Percentiles rank a stretch among this genome's conserved stretches.
Evolutionary conservation across 2,888 invertebrate genomes (phyloP).

Genomic region (Tetranychus truncatus): DNA sequence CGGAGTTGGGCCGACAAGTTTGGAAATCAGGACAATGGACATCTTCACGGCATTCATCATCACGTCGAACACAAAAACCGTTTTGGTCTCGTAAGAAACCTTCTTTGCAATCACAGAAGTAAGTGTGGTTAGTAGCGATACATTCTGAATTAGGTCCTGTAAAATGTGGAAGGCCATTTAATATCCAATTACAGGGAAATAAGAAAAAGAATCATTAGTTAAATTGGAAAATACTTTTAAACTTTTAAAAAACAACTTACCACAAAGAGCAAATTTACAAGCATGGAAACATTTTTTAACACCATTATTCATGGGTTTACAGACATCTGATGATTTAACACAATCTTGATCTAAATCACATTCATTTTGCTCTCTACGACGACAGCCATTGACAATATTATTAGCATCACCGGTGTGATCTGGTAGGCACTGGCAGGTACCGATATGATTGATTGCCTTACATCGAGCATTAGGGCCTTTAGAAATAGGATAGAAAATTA

Average conservation of each 20-base stretch:
- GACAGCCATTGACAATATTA: constrained; percentile 25
- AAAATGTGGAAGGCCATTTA: constrained; percentile 27
- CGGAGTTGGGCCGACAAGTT: background rate
- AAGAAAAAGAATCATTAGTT: too few relatives aligned
- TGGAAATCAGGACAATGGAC: constrained; percentile 23
- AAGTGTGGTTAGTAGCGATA: constrained; percentile 29
- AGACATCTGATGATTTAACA: constrained; percentile 27
- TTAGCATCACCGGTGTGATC: constrained; percentile 46
- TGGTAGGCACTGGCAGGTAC: constrained; percentile 57
- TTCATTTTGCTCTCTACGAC: constrained; percentile 25
- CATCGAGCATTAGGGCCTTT: constrained; percentile 58
- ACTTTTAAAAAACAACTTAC: constrained; percentile 20
- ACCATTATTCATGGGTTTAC: constrained; percentile 28
- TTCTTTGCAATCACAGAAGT: constrained; percentile 28
- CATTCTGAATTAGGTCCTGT: constrained; percentile 29
- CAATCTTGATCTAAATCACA: constrained; percentile 29
- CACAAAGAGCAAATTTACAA: constrained; percentile 27
- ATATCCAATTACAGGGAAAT: constrained; percentile 10
- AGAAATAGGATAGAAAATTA: constrained; percentile 10
- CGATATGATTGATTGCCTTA: constrained; percentile 47
- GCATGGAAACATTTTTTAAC: constrained; percentile 26
- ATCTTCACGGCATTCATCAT: constrained; percentile 38
- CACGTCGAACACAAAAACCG: constrained; percentile 21
- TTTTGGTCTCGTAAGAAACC: constrained; percentile 29
- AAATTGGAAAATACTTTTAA: constrained; percentile 28